These are phyloP conservation scores for Smithornis capensis DNA, from an alignment of 2,113 vertebrate genomes.

Conservation along the genomic window DNA sequence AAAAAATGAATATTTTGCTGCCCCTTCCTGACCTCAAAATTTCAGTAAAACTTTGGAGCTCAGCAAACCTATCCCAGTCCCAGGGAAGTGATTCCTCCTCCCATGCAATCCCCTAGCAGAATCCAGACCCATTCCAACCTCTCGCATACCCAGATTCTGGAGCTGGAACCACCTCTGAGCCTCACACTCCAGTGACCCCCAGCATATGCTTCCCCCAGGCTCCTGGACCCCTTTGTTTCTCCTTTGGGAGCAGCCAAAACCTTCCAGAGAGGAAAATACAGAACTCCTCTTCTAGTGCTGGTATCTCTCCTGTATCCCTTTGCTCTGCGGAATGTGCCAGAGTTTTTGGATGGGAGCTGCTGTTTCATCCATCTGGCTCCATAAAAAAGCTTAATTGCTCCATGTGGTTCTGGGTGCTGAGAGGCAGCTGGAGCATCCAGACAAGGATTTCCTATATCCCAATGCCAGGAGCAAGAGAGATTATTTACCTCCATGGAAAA, in stretches of 20 bases:
- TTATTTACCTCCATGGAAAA: not conserved
- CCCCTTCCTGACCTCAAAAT: too few relatives aligned
- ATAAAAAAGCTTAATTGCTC: not conserved
- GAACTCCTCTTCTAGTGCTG: not conserved
- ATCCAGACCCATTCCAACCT: too few relatives aligned
- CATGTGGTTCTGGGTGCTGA: not conserved
- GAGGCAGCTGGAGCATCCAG: not conserved
- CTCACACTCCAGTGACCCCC: fast-evolving
- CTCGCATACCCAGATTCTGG: not conserved
- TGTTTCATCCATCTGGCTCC: constrained; percentile 14
- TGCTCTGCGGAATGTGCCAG: not conserved
- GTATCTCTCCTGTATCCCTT: not conserved
- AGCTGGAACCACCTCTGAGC: not conserved
- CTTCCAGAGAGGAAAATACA: not conserved
- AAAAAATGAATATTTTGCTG: too few relatives aligned
- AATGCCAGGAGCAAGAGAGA: not conserved
- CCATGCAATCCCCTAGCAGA: too few relatives aligned
- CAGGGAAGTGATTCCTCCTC: not conserved
- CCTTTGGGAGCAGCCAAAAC: not conserved
- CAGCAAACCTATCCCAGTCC: too few relatives aligned
- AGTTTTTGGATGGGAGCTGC: not conserved
- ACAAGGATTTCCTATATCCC: not conserved
- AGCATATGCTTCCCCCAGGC: too few relatives aligned
- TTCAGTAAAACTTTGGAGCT: too few relatives aligned
- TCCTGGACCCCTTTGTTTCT: not conserved